Evolutionary conservation across 1,140 invertebrate genomes (phyloP).

Genomic region (Drosophila ironensis): DNA sequence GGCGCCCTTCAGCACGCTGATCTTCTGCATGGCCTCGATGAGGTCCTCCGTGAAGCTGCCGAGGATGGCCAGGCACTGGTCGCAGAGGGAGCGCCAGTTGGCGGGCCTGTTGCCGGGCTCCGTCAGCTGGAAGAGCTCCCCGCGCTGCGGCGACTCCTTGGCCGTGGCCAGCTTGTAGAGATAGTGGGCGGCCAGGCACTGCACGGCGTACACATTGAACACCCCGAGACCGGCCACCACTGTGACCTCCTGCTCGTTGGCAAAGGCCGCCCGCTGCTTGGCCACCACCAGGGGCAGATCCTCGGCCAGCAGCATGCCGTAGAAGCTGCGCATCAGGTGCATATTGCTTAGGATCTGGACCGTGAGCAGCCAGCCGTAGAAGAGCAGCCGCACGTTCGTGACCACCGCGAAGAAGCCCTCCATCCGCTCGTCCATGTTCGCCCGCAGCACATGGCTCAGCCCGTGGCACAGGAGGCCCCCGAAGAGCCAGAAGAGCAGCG

Average conservation of each 20-base stretch:
- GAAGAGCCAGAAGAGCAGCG: conserved; percentile 47
- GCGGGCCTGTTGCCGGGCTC: conserved; percentile 87
- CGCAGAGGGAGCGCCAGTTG: conserved; percentile 88
- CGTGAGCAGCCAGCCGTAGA: conserved; percentile 87
- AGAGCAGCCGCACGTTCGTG: conserved; percentile 82
- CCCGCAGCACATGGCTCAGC: conserved; percentile 41
- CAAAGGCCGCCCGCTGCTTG: conserved; percentile 40
- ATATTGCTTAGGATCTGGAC: conserved; percentile 87
- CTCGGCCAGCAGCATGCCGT: conserved; percentile 87
- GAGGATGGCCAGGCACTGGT: conserved; percentile 84
- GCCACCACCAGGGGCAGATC: conserved; percentile 85
- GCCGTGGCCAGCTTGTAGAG: conserved; percentile 82
- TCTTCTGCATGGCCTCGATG: conserved; percentile 83
- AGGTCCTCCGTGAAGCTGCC: conserved; percentile 85
- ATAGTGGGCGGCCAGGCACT: conserved; percentile 88
- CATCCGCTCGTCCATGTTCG: conserved; percentile 58
- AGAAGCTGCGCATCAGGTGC: conserved; percentile 87
- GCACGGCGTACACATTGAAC: conserved; percentile 85
- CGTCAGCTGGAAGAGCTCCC: conserved; percentile 87
- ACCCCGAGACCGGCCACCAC: conserved; percentile 84
- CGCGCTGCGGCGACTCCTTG: conserved; percentile 80
- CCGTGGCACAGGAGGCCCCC: conserved; percentile 31
- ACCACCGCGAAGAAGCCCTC: conserved; percentile 45
- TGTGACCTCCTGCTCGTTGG: conserved; percentile 60
- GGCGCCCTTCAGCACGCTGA: conserved; percentile 52